Evolutionary conservation across 2,797 vertebrate genomes (phyloP), one percentile per base, ranked within the genome.

Genomic region (Phoeniculus purpureus): DNA sequence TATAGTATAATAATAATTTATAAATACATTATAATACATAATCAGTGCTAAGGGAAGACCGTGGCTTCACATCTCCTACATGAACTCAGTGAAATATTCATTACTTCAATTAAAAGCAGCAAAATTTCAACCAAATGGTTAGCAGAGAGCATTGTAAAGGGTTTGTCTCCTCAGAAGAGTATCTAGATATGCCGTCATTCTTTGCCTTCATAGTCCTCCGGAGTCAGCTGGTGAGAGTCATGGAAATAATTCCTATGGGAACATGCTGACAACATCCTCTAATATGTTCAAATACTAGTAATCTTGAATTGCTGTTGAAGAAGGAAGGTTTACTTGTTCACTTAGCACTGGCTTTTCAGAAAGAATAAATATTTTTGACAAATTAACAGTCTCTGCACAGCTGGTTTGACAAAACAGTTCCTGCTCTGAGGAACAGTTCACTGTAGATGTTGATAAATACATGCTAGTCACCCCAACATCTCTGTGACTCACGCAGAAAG

Each of bases 361-460:
- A 70, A 21, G 10, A 47, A 66, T 67, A 84, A 80, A 54, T 83
- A 54, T 43, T 75, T 84, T 72, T 83, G 16, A 85, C 50, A 76
- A 56, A 58, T 76, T 71, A 81, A 31, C 10, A 43, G 40, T 8
- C 67, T 66, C 48, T 61, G 37, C 52, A 61, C 64, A 94, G 71
- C 54, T 84, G 72, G 47, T 65, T 84, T 74, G 67, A 51, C 66
- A 81, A 92, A 72, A 26, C 56, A 80, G 17, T 60, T 82, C 47
- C 50, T 93, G 43, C 21, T 79, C 40, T 50, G 52, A 72, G 29
- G 22, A 89, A 12, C 5, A 43, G 25, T 43, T 81, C 65, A 17
- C 32, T 68, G 67, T 27, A 65, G 21, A 31, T 91, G 55, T 81
- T 93, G 77, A 94, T 86, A 80, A 94, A 84, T 68, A 87, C 25